These are phyloP conservation scores for Troilus luridus DNA, from an alignment of 2,888 invertebrate genomes.

Conservation along the genomic window DNA sequence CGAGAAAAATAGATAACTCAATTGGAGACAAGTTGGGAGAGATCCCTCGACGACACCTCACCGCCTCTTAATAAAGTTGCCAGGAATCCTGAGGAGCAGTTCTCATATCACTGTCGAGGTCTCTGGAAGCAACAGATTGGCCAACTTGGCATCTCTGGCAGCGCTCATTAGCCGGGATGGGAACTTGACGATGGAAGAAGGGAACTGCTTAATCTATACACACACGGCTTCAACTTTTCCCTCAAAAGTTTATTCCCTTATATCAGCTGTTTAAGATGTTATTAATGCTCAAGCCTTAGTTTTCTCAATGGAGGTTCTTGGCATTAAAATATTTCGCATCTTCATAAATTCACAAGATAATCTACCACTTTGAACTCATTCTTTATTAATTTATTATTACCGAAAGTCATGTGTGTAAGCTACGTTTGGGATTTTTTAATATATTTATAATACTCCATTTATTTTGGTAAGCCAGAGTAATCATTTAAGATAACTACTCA, in stretches of 20 bases:
- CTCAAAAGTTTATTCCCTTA: constrained; percentile 17
- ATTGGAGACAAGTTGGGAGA: background rate
- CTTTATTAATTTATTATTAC: no score
- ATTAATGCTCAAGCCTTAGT: background rate
- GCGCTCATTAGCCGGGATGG: background rate
- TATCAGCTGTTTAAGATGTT: background rate
- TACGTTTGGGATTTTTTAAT: no score
- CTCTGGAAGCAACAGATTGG: background rate
- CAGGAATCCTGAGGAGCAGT: background rate
- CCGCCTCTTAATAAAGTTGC: background rate
- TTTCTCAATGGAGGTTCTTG: no score
- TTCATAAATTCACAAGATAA: no score
- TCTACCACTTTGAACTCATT: no score
- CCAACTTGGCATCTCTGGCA: background rate
- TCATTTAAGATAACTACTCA: no score
- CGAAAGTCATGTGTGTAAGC: no score
- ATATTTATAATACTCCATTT: no score
- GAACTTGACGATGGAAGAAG: background rate
- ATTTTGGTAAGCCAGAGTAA: no score
- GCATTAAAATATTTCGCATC: no score
- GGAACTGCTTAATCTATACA: background rate
- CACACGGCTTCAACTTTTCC: background rate
- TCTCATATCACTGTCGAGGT: constrained; percentile 18
- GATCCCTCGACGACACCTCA: background rate
- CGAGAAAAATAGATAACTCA: constrained; percentile 24